Percentiles rank a stretch among this genome's conserved stretches.
These are phyloP conservation scores for Puma concolor DNA, from an alignment of 2,113 vertebrate species.

Conservation along the genomic window DNA sequence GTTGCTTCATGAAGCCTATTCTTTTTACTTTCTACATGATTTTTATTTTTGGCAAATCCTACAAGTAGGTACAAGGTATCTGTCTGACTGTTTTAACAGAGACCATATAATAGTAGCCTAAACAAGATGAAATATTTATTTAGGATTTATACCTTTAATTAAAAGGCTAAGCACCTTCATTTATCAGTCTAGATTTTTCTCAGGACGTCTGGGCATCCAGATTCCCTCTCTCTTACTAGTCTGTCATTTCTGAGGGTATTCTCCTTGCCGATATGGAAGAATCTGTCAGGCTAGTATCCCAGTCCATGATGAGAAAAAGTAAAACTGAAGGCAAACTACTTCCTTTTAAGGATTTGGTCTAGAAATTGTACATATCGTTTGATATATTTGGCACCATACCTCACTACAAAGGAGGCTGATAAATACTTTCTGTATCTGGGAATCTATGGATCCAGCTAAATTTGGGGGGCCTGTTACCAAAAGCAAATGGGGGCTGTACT, in stretches of 20 bases:
- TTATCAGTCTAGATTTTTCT: neutral
- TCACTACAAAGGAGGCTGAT: neutral
- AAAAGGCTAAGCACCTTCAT: neutral
- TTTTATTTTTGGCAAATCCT: neutral
- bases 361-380: neutral
- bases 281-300: neutral
- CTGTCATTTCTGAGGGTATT: neutral
- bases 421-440: neutral
- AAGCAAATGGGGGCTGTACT: rapidly evolving
- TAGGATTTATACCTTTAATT: neutral
- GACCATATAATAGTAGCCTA: neutral
- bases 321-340: neutral
- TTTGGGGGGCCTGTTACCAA: neutral
- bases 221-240: neutral
- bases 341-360: neutral
- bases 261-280: neutral
- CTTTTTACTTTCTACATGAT: neutral
- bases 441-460: neutral
- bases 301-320: neutral
- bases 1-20: neutral
- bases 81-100: neutral
- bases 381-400: neutral
- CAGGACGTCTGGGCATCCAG: neutral
- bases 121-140: neutral
- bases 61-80: neutral